Evolutionary conservation across 1,140 invertebrate species (phyloP).

Genomic region (Brachionus rotundiformis): DNA sequence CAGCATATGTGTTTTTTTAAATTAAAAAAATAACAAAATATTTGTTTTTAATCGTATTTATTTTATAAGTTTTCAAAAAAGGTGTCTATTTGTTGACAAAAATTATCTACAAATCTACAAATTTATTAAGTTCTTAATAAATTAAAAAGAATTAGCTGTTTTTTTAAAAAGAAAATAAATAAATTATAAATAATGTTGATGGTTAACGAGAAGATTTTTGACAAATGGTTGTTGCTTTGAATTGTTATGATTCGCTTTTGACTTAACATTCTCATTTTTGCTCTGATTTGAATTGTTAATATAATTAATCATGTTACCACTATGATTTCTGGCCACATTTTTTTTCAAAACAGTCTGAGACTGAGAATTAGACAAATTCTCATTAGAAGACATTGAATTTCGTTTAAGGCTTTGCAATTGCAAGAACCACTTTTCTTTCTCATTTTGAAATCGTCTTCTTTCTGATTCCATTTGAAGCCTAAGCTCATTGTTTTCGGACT

Average conservation of each 20-base stretch:
- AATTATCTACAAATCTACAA: constrained; percentile 39
- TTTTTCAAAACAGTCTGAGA: neutral
- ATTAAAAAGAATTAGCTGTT: constrained; percentile 21
- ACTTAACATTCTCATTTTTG: neutral
- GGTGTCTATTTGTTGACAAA: neutral
- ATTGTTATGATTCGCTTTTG: neutral
- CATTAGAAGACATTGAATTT: constrained; percentile 30
- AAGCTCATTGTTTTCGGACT: constrained; percentile 36
- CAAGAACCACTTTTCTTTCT: constrained; percentile 40
- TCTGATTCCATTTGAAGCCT: constrained; percentile 2
- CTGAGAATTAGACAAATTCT: constrained; percentile 29
- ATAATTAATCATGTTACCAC: neutral
- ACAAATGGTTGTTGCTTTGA: neutral
- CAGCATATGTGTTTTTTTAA: too few relatives aligned
- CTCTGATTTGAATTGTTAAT: constrained; percentile 5
- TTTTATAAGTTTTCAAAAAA: neutral
- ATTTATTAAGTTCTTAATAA: neutral
- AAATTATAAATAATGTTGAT: constrained; percentile 37
- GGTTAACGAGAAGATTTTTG: constrained; percentile 17
- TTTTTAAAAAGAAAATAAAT: constrained; percentile 6
- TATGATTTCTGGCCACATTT: neutral
- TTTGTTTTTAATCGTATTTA: too few relatives aligned
- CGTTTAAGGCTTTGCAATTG: constrained; percentile 1
- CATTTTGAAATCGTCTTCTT: constrained; percentile 13
- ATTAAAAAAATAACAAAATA: too few relatives aligned